phyloP scores from a whole-genome alignment of 2,888 invertebrate genomes.

The Noctua janthina region DNA sequence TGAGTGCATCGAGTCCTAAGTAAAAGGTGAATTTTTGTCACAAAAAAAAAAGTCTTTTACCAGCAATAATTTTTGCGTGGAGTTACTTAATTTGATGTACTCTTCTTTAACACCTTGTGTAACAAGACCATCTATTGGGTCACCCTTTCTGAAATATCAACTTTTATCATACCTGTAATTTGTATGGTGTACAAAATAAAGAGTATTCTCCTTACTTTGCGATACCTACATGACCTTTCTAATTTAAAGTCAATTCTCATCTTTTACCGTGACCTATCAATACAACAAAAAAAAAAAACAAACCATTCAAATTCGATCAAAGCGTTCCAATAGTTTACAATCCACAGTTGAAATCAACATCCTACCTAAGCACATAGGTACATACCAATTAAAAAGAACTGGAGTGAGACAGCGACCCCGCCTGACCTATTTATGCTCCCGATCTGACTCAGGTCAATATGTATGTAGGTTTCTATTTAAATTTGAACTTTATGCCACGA shows the following conservation, averaged over 20 bases:
- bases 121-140: too few species aligned
- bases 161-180: too few species aligned
- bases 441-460: conserved; percentile 79
- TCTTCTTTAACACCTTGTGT: too few species aligned
- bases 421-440: conserved; percentile 84
- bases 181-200: too few species aligned
- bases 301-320: neutral
- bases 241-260: neutral
- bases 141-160: too few species aligned
- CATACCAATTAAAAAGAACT: conserved; percentile 81
- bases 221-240: neutral
- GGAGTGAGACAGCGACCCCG: conserved; percentile 80
- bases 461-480: conserved; percentile 41
- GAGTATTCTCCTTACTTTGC: neutral
- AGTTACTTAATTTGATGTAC: too few species aligned
- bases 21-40: too few species aligned
- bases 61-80: too few species aligned
- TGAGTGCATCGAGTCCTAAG: too few species aligned
- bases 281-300: too few species aligned
- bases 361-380: conserved; percentile 57
- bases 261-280: neutral
- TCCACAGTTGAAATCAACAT: conserved; percentile 69
- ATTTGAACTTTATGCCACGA: conserved; percentile 60
- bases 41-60: too few species aligned
- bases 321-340: conserved; percentile 12